Base-by-base conservation (phyloP, 2,888 invertebrate genomes). In the Baccha elongata region DNA sequence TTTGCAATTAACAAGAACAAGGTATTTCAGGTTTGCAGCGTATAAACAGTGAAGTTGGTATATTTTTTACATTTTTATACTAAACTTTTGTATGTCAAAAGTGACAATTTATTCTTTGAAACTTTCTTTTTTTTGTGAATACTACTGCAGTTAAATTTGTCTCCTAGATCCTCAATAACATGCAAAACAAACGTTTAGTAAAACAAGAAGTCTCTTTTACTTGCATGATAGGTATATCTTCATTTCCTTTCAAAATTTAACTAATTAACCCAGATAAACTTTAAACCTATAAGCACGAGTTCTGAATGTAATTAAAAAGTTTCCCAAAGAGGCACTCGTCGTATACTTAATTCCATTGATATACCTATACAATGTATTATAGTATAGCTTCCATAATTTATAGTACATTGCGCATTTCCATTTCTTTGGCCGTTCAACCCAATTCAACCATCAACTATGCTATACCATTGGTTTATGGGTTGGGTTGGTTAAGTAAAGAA, bases 221-320 rank as follows among this genome's bases (percentile, higher is more conserved):
- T 15, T 19, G 44, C 60, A 60, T 44, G 60, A 60, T 44, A 60
- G 21, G 10, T 13, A 13, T 23, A 44, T 37, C 46, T 21, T 35
- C 64, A 55, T 35, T 64, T 73, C 72, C 72, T 42, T 23, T 17
- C 46, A 26, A 21, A 17, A 50, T 35, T 44, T 46, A 53, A 37
- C 26, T 73, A 37, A 73, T 73, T 73, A 73, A 73, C 64, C 72
- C 37, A 64, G 64, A 53, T 64, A 73, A 73, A 73, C 53, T 46
- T 44, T 17, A 73, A 64, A 46, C 46, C n/a, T n/a, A n/a, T 37
- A 40, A 52, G 55, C 62, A 52, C 71, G 40, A 72, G 44, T 72
- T 72, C 64, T 44, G 52, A 32, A 72, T 64, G 72, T 53, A 72
- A 72, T 64, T 72, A 72, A 72, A 65, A 65, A 64, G 62, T 42